phyloP scores from a whole-genome alignment of 1,140 invertebrate species.

The Amphibalanus amphitrite region DNA sequence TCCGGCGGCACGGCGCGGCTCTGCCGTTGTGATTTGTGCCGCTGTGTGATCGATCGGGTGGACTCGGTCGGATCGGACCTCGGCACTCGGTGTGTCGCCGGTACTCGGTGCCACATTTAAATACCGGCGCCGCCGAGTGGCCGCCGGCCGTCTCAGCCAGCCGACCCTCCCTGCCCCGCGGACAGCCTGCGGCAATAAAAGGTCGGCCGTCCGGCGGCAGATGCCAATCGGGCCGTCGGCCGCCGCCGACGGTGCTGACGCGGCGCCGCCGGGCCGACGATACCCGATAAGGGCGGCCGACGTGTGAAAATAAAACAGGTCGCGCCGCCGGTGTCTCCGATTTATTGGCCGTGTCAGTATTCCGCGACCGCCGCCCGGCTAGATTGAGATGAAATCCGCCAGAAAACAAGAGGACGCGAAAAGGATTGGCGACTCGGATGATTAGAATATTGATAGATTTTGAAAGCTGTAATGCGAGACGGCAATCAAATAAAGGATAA shows the following conservation, averaged over 20 bases:
- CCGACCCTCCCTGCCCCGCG: too few species aligned
- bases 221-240: background rate
- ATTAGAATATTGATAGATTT: conserved; percentile 2
- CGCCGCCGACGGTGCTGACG: background rate
- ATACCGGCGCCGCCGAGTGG: background rate
- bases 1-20: background rate
- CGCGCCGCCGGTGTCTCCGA: background rate
- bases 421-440: background rate
- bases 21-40: background rate
- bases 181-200: background rate
- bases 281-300: background rate
- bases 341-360: background rate
- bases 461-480: background rate
- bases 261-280: background rate
- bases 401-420: background rate
- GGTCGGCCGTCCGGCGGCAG: background rate
- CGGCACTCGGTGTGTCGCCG: background rate
- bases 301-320: background rate
- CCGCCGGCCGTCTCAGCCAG: too few species aligned
- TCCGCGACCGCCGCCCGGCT: background rate
- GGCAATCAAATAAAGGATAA: conserved; percentile 1
- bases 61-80: background rate
- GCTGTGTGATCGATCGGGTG: background rate
- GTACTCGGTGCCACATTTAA: background rate
- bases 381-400: background rate